Evolutionary conservation across 2,113 vertebrate species (phyloP).

Genomic region (Chitala chitala): DNA sequence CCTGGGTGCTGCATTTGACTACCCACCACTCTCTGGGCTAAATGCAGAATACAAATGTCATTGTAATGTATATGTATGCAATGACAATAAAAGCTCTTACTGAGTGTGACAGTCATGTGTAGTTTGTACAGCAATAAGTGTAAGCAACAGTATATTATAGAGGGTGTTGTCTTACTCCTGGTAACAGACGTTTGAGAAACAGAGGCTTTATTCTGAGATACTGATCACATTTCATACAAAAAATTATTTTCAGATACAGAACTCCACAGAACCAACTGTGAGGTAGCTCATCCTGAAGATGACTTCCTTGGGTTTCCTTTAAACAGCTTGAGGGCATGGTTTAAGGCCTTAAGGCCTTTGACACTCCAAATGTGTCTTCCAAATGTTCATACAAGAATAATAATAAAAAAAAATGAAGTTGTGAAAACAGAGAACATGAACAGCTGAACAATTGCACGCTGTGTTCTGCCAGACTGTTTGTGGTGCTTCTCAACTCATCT

Average conservation of each 20-base stretch:
- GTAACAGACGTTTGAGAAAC: too few relatives aligned
- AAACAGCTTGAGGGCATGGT: constrained; percentile 78
- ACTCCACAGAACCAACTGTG: constrained; percentile 61
- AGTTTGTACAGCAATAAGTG: too few relatives aligned
- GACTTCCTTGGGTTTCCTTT: constrained; percentile 64
- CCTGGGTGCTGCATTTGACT: too few relatives aligned
- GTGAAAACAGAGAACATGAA: constrained; percentile 22
- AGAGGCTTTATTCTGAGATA: constrained; percentile 62
- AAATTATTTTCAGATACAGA: constrained; percentile 68
- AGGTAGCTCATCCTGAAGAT: constrained; percentile 60
- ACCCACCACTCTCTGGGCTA: too few relatives aligned
- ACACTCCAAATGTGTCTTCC: constrained; percentile 77
- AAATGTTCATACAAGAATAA: constrained; percentile 56
- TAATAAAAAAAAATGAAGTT: constrained; percentile 32
- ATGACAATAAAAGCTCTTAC: too few relatives aligned
- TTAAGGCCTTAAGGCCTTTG: constrained; percentile 79
- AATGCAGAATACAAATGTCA: too few relatives aligned
- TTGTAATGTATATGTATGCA: too few relatives aligned
- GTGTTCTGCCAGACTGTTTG: constrained; percentile 27
- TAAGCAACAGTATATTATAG: too few relatives aligned
- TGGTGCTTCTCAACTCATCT: constrained; percentile 9
- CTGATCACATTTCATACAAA: constrained; percentile 63
- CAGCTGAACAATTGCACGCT: constrained; percentile 4
- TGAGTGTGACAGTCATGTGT: too few relatives aligned
- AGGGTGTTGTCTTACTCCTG: too few relatives aligned